Evolutionary conservation across 2,888 invertebrate species (phyloP).

Genomic region (Apodemia mormo): DNA sequence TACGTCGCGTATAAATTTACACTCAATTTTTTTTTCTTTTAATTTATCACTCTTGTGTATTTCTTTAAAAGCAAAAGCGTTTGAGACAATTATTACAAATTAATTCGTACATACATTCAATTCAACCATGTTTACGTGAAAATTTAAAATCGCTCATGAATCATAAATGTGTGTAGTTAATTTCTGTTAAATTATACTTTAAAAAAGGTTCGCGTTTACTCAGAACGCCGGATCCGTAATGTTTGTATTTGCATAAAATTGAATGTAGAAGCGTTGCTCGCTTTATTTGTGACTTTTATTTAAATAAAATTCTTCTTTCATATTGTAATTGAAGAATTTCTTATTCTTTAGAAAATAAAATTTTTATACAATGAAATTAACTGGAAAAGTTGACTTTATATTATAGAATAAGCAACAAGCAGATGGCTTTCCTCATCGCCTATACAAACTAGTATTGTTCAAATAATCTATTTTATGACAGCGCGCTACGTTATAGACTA

Average conservation of each 20-base stretch:
- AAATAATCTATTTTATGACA: too few relatives aligned
- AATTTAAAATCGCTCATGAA: conserved; percentile 53
- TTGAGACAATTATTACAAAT: too few relatives aligned
- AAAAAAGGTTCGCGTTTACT: conserved; percentile 47
- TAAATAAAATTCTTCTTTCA: conserved; percentile 25
- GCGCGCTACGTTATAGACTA: too few relatives aligned
- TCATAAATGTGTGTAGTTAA: conserved; percentile 61
- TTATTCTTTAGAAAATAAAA: conserved; percentile 23
- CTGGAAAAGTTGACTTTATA: neutral
- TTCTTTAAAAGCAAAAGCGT: too few relatives aligned
- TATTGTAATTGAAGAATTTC: conserved; percentile 28
- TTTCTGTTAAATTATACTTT: conserved; percentile 65
- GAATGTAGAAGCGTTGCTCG: conserved; percentile 46
- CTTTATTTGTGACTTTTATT: conserved; percentile 34
- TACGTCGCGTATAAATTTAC: too few relatives aligned
- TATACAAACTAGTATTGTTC: too few relatives aligned
- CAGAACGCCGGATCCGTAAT: conserved; percentile 41
- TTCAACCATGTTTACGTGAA: conserved; percentile 32
- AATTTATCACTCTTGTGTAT: too few relatives aligned
- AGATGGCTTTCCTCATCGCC: too few relatives aligned
- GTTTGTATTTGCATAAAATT: conserved; percentile 59
- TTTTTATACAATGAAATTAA: conserved; percentile 14
- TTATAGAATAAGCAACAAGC: too few relatives aligned
- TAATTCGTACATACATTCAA: too few relatives aligned
- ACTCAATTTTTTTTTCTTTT: too few relatives aligned